Evolutionary conservation across 2,888 invertebrate genomes (phyloP).

Genomic region (Limnephilus lunatus): DNA sequence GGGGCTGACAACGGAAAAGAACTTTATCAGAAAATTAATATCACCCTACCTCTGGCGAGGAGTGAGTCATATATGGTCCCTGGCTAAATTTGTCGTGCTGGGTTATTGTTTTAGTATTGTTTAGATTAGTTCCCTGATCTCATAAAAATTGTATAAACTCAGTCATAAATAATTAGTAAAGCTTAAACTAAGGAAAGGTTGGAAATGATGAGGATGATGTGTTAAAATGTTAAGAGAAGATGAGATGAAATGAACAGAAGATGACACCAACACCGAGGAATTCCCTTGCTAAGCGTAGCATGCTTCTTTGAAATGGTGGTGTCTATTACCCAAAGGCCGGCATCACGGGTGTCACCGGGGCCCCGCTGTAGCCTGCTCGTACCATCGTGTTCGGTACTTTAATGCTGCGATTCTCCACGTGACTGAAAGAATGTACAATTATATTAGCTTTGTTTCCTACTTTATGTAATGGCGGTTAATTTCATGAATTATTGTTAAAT

Average conservation of each 20-base stretch:
- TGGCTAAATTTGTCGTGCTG: slow-evolving; percentile 62
- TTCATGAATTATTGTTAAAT: slow-evolving; percentile 24
- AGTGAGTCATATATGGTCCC: slow-evolving; percentile 63
- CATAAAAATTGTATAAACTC: slow-evolving; percentile 26
- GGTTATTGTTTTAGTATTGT: slow-evolving; percentile 51
- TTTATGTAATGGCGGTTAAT: neutral
- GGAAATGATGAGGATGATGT: slow-evolving; percentile 48
- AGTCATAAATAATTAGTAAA: slow-evolving; percentile 48
- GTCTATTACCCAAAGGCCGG: slow-evolving; percentile 70
- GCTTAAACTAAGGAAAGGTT: slow-evolving; percentile 56
- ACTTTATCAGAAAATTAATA: slow-evolving; percentile 67
- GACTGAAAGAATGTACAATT: slow-evolving; percentile 72
- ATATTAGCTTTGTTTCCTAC: neutral
- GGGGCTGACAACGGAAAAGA: slow-evolving; percentile 66
- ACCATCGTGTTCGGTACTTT: slow-evolving; percentile 76
- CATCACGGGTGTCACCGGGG: slow-evolving; percentile 67
- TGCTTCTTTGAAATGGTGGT: slow-evolving; percentile 58
- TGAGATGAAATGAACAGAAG: slow-evolving; percentile 50
- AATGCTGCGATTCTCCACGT: slow-evolving; percentile 80
- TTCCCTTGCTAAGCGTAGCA: slow-evolving; percentile 65
- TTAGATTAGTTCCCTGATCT: slow-evolving; percentile 59
- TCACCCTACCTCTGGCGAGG: slow-evolving; percentile 66
- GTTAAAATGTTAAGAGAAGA: slow-evolving; percentile 58
- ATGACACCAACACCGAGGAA: slow-evolving; percentile 65
- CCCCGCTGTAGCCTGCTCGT: slow-evolving; percentile 69